Base-by-base conservation (phyloP, 2,888 invertebrate species). In the Lasioglossum figueresi region DNA sequence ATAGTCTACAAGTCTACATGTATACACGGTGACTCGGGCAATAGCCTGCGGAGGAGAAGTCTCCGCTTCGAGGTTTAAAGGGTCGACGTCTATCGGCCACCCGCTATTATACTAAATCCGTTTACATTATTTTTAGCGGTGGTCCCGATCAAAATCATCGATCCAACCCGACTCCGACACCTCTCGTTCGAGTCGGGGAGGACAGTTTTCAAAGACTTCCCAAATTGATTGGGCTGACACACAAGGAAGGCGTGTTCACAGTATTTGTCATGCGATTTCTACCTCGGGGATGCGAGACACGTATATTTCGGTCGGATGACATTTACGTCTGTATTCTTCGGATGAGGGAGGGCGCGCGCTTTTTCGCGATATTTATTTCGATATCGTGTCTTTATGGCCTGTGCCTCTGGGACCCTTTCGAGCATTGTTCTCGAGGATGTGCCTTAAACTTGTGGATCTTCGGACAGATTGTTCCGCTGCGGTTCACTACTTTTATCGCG, bases 401-500 rank as follows among this genome's bases (percentile, higher is more conserved):
- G 23, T 31, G 16, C 19, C 74, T 78, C 10, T 31, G 40, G 12
- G 6, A 16, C 19, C 16, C 40, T n/a, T 52, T n/a, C 19, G 10
- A 37, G 16, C 31, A 63, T n/a, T 74, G 59, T 45, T 48, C n/a
- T 14, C 23, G 45, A 23, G 43, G 45, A 63, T 45, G 79, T 76
- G 59, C 45, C 1, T 34, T 85, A 27, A 78, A 48, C 74, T 72
- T 48, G 76, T 59, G 72, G 19, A 77, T 83, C 81, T 80, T 68
- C 72, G 79, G 76, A 82, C 74, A n/a, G 75, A 79, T 40, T 66
- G 71, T 79, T 76, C 40, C 79, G 79, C 88, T 5, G 81, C 83
- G 78, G 77, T 80, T 56, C 70, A 59, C 77, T 68, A 80, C 79
- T 84, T 88, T 89, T 82, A 88, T 85, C 85, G 78, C 75, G 68